Percentiles rank a stretch among this genome's conserved stretches.
These are phyloP conservation scores for Cylas formicarius DNA, from an alignment of 1,140 invertebrate genomes.

Conservation along the genomic window DNA sequence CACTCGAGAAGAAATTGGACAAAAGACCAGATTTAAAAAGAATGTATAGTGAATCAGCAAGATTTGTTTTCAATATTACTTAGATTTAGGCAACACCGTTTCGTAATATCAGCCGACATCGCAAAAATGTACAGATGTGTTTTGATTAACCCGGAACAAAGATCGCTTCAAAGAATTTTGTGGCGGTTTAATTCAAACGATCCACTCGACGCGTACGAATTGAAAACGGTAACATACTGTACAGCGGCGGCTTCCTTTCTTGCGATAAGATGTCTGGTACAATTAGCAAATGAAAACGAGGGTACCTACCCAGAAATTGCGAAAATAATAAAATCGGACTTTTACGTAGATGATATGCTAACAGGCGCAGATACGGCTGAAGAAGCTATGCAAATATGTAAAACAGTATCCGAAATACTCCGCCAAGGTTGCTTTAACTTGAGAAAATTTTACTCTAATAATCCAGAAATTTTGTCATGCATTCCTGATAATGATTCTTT, in stretches of 20 bases:
- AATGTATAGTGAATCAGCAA: slow-evolving; percentile 9
- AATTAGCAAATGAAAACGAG: slow-evolving; percentile 22
- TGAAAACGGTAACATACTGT: slow-evolving; percentile 34
- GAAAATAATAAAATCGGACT: slow-evolving; percentile 25
- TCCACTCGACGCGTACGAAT: slow-evolving; percentile 9
- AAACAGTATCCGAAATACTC: slow-evolving; percentile 17
- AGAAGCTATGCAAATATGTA: slow-evolving; percentile 9
- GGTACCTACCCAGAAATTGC: slow-evolving; percentile 21
- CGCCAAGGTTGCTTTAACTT: slow-evolving; percentile 29
- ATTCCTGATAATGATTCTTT: slow-evolving; percentile 1
- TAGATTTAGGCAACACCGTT: slow-evolving; percentile 35
- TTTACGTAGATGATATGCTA: slow-evolving; percentile 41
- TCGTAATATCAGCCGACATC: slow-evolving; percentile 29
- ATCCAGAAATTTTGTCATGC: not conserved
- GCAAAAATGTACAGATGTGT: slow-evolving; percentile 42
- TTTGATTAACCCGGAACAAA: slow-evolving; percentile 30
- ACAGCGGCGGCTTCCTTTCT: slow-evolving; percentile 28
- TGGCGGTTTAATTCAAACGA: slow-evolving; percentile 31
- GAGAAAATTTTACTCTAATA: slow-evolving; percentile 40
- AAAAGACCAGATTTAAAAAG: slow-evolving; percentile 20
- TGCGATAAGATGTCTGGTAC: slow-evolving; percentile 24
- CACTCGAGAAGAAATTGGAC: slow-evolving; percentile 33
- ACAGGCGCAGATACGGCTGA: slow-evolving; percentile 36
- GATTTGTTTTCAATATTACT: slow-evolving; percentile 28
- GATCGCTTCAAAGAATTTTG: slow-evolving; percentile 40